phyloP scores from a whole-genome alignment of 2,113 vertebrate genomes.

The Microcebus murinus region DNA sequence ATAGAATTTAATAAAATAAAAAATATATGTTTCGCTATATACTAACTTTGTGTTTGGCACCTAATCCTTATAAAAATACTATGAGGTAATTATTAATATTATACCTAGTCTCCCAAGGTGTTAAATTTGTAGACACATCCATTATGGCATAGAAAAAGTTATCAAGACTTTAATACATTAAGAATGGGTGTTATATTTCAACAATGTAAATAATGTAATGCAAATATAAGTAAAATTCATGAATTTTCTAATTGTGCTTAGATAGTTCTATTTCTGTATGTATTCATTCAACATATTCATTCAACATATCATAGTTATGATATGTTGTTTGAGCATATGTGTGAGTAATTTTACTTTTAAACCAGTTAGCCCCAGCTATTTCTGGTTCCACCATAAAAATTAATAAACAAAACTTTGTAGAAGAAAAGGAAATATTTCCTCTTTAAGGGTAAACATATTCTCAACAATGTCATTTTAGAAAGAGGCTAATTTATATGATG shows the following conservation, averaged over 20 bases:
- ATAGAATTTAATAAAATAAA: neutral
- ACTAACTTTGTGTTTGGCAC: neutral
- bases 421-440: slow-evolving; percentile 51
- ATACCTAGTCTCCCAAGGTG: neutral
- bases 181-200: neutral
- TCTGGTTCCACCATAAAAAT: neutral
- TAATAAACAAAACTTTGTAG: neutral
- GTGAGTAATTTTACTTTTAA: neutral
- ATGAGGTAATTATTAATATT: neutral
- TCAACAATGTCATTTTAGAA: slow-evolving; percentile 46
- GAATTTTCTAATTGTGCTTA: neutral
- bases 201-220: neutral
- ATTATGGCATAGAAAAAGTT: neutral
- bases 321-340: neutral
- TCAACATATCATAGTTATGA: neutral
- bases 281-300: too few species aligned
- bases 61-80: neutral
- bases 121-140: neutral
- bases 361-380: neutral
- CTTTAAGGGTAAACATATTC: slow-evolving; percentile 46
- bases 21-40: neutral
- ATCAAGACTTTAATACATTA: neutral
- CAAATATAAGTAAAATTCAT: neutral
- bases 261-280: neutral
- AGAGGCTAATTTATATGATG: neutral